Conservation (phyloP, 2,888 invertebrate genomes). For the Anthophora plumipes region DNA sequence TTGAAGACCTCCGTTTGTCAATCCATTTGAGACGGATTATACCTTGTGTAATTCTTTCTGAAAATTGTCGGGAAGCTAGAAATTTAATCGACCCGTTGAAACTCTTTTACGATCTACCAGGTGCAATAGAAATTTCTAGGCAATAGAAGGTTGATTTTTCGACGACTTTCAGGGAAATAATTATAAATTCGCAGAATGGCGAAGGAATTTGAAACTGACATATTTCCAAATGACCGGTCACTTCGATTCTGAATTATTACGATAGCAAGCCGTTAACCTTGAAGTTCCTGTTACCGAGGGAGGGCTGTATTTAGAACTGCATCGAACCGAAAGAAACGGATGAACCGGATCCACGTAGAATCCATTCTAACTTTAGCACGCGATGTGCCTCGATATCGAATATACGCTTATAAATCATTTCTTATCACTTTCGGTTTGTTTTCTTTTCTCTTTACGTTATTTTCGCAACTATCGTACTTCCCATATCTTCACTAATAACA, state of each 20-base stretch:
- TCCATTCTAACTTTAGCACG: slow-evolving; percentile 17
- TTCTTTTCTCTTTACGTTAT: background rate
- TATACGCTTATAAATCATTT: background rate
- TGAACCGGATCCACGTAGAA: slow-evolving; percentile 59
- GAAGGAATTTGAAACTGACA: slow-evolving; percentile 15
- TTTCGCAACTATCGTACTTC: background rate
- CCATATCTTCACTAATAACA: no score
- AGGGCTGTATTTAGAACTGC: slow-evolving; percentile 59
- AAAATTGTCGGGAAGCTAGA: no score
- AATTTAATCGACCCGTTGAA: no score
- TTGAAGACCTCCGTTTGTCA: no score
- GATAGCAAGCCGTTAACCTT: slow-evolving; percentile 59
- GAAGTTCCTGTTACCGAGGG: slow-evolving; percentile 47
- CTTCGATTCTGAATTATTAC: slow-evolving; percentile 45
- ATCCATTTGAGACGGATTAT: no score
- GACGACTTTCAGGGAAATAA: background rate
- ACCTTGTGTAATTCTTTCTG: no score
- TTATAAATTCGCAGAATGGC: background rate
- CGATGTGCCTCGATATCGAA: background rate
- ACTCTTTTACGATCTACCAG: no score
- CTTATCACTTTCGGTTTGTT: background rate
- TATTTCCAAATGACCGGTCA: slow-evolving; percentile 39
- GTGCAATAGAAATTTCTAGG: no score
- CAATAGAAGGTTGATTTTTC: no score
- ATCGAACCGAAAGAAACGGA: slow-evolving; percentile 46